Evolutionary conservation across 1,140 invertebrate genomes (phyloP), one percentile per base, ranked within the genome.

Genomic region (Myzus persicae): DNA sequence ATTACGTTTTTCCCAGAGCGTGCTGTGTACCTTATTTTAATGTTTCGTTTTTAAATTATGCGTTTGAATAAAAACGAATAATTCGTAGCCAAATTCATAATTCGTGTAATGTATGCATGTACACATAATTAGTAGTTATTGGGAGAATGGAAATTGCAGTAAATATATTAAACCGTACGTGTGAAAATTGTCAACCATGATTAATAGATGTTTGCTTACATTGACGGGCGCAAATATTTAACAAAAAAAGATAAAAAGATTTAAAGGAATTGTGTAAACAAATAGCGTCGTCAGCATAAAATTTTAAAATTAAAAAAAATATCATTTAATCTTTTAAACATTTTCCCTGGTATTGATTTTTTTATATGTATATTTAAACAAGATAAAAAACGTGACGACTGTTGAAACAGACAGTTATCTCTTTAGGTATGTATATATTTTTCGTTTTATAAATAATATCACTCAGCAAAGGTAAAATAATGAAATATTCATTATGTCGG

Each of bases 131-230:
- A 76, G 59, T 76, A 40, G 38, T 82, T 82, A 42, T 85, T 42
- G 82, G 3, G 42, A 85, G 82, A 85, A 87, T 44, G 18, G 18
- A 46, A 46, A 48, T 36, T 31, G 36, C 18, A 87, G 14, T 46
- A 18, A 46, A 20, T 87, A 31, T 40, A 87, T 85, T 87, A 87
- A 36, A 20, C 26, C 31, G 9, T 46, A n/a, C 31, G 44, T 87
- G 44, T 44, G 85, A 87, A 87, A 87, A 46, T 87, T 26, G 42
- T 46, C 85, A 87, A 87, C 7, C 42, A 36, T 87, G 85, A 87
- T 87, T 87, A 87, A 46, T 87, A 87, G 85, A 87, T 87, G 85
- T 87, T 87, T 87, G 42, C 85, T 20, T n/a, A 87, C 85, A 44
- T 48, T 36, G 44, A 87, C 44, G 44, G 85, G 31, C n/a, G 18